Evolutionary conservation across 1,140 invertebrate species (phyloP), one percentile per base, ranked within the genome.

Genomic region (Aradophagus sp.): DNA sequence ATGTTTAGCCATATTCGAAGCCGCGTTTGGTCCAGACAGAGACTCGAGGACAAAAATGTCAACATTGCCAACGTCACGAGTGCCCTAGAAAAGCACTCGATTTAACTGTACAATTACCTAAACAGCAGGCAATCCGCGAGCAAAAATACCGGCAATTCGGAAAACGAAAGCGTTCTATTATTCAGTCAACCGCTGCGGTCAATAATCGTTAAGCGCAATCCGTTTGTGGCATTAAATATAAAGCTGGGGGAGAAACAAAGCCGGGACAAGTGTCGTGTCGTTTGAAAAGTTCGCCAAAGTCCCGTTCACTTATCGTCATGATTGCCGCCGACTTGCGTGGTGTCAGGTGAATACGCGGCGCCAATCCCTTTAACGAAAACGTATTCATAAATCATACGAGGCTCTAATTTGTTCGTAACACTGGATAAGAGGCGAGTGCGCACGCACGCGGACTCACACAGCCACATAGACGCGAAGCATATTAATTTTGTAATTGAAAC

Each of bases 401-500:
- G 16, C 41, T 55, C 61, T 65, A 55, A 65, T 65, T 65, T 55
- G 59, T 62, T 63, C 48, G 14, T 23, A 38, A 63, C 52, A 63
- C 31, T 44, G 39, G 19, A 52, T 63, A 45, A 52, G 39, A 44
- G 47, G 12, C 11, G 36, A 32, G 3, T 2, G 14, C 20, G 52
- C 27, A 34, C 42, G 26, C 15, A 41, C 10, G 15, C 35, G 27
- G 26, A 61, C 19, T 48, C n/a, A n/a, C n/a, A n/a, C n/a, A n/a
- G 53, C 53, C 20, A 11, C 50, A 29, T 31, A 39, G 17, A 55
- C 32, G 16, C 26, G 47, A 41, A 55, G 35, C 35, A 48, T 34
- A 55, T 65, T 55, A 65, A 65, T 55, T 65, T 65, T 55, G 41
- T 55, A 65, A 55, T 48, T 65, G 32, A 34, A 55, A 41, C 27